These are phyloP conservation scores for Corythornis vintsioides DNA, from an alignment of 2,113 vertebrate species.

Conservation along the genomic window DNA sequence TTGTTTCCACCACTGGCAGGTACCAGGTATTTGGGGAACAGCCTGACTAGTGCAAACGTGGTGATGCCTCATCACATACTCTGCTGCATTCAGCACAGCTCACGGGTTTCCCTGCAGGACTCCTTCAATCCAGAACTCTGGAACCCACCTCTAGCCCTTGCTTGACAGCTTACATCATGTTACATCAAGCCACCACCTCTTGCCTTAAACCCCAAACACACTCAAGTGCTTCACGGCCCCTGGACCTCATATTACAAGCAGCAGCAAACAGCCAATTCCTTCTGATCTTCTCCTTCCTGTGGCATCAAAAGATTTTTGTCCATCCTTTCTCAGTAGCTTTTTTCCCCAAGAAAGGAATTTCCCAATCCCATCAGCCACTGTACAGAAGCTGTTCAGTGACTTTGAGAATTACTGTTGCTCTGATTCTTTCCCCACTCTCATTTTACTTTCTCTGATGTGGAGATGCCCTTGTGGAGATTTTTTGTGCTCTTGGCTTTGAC, in stretches of 20 bases:
- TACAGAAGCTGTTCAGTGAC: not conserved
- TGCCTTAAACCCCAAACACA: not conserved
- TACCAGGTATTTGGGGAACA: not conserved
- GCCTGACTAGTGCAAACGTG: fast-evolving
- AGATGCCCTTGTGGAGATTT: not conserved
- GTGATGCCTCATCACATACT: not conserved
- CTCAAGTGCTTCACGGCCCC: not conserved
- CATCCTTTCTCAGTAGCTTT: not conserved
- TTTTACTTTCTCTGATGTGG: not conserved
- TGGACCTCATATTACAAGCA: not conserved
- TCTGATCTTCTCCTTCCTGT: not conserved
- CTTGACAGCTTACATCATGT: not conserved
- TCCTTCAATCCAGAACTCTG: not conserved
- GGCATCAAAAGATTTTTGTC: not conserved
- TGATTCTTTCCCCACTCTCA: not conserved
- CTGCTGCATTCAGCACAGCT: not conserved
- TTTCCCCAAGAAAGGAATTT: not conserved
- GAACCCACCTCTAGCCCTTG: not conserved
- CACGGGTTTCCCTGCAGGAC: not conserved
- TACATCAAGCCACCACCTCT: not conserved
- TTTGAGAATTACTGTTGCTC: not conserved
- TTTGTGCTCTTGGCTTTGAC: not conserved
- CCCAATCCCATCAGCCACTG: not conserved
- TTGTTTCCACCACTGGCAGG: not conserved
- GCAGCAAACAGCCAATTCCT: not conserved